A percentile compares a stretch with the other conserved stretches of the same genome.
These are phyloP conservation scores for Terrapene triunguis DNA, from an alignment of 2,113 vertebrate genomes.

Conservation along the genomic window DNA sequence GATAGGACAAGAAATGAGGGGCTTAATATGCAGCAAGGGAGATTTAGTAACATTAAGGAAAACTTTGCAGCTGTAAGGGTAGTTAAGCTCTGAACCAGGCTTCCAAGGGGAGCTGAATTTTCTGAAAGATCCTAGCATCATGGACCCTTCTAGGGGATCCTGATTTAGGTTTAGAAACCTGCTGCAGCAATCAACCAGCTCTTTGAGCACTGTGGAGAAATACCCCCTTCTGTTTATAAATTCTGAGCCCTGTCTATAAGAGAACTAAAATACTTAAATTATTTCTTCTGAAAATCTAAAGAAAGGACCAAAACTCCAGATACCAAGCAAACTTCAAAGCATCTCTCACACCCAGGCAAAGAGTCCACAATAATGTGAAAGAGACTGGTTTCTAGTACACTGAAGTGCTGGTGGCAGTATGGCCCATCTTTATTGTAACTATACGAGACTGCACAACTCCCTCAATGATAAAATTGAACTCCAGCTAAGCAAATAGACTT, in stretches of 20 bases:
- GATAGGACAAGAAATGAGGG: too few relatives aligned
- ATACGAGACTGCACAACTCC: background rate
- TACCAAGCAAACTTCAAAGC: background rate
- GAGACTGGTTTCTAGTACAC: background rate
- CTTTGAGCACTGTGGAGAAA: too few relatives aligned
- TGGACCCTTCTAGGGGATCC: too few relatives aligned
- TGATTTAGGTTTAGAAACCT: too few relatives aligned
- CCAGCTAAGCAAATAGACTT: background rate
- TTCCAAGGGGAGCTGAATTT: too few relatives aligned
- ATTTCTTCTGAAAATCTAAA: background rate
- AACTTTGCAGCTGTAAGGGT: too few relatives aligned
- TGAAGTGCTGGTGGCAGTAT: fast-evolving
- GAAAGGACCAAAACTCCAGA: background rate
- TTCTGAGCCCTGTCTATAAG: background rate
- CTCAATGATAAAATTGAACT: background rate
- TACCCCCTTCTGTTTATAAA: too few relatives aligned
- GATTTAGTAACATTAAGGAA: too few relatives aligned
- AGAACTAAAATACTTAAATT: background rate
- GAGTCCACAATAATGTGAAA: background rate
- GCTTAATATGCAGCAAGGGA: too few relatives aligned
- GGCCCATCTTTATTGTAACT: background rate
- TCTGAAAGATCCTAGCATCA: too few relatives aligned
- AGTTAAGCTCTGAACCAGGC: too few relatives aligned
- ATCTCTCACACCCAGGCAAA: background rate
- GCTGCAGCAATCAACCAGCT: too few relatives aligned